phyloP scores from a whole-genome alignment of 2,797 vertebrate genomes.

The Rhinophrynus dorsalis region DNA sequence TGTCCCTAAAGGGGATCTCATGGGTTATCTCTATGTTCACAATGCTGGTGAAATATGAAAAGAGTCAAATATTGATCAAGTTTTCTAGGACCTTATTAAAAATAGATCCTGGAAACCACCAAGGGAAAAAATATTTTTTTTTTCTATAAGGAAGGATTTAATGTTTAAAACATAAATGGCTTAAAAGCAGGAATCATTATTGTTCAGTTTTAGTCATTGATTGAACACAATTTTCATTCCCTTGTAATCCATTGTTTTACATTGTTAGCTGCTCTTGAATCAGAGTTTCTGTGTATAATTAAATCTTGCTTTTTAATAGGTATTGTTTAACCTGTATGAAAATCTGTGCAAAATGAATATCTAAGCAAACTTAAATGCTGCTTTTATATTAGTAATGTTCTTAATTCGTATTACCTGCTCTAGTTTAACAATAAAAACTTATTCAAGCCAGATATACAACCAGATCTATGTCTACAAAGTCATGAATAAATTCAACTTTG shows the following conservation, averaged over 20 bases:
- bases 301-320: conserved; percentile 2
- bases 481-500: too few species aligned
- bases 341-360: too few species aligned
- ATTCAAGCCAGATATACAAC: too few species aligned
- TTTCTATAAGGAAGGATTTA: conserved; percentile 33
- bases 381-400: too few species aligned
- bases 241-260: conserved; percentile 43
- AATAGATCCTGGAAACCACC: conserved; percentile 37
- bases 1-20: conserved; percentile 27
- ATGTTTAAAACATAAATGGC: conserved; percentile 47
- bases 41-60: conserved; percentile 40
- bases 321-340: not conserved
- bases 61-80: conserved; percentile 45
- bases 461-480: too few species aligned
- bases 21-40: conserved; percentile 38
- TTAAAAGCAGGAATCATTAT: conserved; percentile 36
- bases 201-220: conserved; percentile 39
- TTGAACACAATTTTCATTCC: conserved; percentile 44
- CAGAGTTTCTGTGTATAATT: conserved; percentile 8
- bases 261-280: conserved; percentile 16
- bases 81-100: conserved; percentile 47
- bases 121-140: conserved; percentile 32
- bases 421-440: too few species aligned
- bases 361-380: too few species aligned
- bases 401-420: too few species aligned